Evolutionary conservation across 2,797 vertebrate genomes (phyloP).

Genomic region (Hozukius guyotensis): DNA sequence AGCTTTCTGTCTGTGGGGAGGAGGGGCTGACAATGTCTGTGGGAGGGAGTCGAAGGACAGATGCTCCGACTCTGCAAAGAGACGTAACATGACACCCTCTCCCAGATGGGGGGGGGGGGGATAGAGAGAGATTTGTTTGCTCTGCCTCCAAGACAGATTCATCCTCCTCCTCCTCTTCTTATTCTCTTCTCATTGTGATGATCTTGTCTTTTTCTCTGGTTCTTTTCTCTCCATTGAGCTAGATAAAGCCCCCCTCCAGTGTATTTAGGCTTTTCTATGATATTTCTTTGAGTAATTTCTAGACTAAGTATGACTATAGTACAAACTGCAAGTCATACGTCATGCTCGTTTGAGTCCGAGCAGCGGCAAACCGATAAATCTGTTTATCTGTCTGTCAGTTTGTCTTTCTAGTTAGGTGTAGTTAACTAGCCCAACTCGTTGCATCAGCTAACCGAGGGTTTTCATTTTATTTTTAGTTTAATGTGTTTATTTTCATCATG

Average conservation of each 20-base stretch:
- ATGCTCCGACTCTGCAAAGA: conserved; percentile 56
- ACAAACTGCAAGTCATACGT: no score
- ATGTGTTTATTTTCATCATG: no score
- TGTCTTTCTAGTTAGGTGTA: no score
- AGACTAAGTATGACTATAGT: no score
- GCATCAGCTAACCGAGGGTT: no score
- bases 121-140: conserved; percentile 59
- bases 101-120: conserved; percentile 62
- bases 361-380: no score
- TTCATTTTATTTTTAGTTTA: no score
- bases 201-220: conserved; percentile 7
- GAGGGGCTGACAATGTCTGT: conserved; percentile 45
- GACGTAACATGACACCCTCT: conserved; percentile 68
- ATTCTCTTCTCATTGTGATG: conserved; percentile 8
- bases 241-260: not conserved
- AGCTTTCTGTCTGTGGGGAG: conserved; percentile 52
- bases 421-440: no score
- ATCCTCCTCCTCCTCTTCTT: conserved; percentile 27
- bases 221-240: conserved; percentile 5
- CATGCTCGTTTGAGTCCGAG: no score
- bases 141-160: conserved; percentile 49
- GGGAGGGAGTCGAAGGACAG: conserved; percentile 49
- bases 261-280: no score
- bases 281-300: no score
- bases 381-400: no score